phyloP scores from a whole-genome alignment of 2,113 vertebrate species.

The Atlantisia rogersi region DNA sequence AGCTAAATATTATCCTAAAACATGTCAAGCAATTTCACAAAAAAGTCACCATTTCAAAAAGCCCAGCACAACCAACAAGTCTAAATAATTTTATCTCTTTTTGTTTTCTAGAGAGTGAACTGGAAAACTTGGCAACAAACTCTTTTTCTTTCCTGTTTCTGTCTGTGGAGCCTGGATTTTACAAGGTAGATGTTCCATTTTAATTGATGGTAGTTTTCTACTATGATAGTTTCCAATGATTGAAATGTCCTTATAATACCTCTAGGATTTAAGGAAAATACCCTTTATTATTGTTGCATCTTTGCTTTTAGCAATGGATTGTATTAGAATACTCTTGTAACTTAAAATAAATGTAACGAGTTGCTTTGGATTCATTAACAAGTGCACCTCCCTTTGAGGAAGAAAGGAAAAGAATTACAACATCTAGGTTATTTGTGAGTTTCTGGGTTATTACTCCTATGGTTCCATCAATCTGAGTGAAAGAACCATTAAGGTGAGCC shows the following conservation, averaged over 20 bases:
- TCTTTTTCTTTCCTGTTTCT: background rate
- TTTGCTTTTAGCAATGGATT: background rate
- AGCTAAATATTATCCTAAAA: background rate
- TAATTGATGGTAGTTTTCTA: background rate
- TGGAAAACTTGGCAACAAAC: background rate
- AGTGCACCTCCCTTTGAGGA: background rate
- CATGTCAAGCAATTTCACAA: background rate
- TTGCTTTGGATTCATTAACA: background rate
- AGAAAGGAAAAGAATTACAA: background rate
- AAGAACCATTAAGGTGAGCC: background rate
- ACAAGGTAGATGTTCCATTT: constrained; percentile 65
- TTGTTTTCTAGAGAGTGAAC: constrained; percentile 35
- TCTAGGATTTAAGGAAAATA: background rate
- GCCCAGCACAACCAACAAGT: background rate
- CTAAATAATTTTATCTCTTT: background rate
- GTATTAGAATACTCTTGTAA: background rate
- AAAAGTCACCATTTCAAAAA: background rate
- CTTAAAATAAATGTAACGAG: background rate
- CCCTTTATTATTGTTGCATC: background rate
- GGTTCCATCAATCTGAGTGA: background rate
- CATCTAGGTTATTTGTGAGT: background rate
- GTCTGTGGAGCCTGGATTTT: constrained; percentile 12
- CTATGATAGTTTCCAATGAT: background rate
- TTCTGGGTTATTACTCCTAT: background rate
- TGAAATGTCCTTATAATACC: background rate